phyloP scores from a whole-genome alignment of 2,113 vertebrate genomes.

The Colinus virginianus region DNA sequence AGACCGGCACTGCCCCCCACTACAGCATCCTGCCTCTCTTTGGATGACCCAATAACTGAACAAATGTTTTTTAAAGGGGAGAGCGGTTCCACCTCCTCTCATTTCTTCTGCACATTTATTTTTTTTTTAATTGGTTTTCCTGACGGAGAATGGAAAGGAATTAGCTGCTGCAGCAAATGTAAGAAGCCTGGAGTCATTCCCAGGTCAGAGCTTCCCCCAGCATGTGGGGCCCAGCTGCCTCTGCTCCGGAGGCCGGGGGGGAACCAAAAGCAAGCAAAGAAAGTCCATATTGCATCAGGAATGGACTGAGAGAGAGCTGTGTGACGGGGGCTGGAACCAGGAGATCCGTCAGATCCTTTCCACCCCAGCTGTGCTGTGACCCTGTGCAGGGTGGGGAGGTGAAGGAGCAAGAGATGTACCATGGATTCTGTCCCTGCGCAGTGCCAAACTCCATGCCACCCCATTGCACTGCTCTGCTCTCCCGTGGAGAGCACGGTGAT shows the following conservation, averaged over 20 bases:
- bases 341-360: not conserved
- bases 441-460: too few relatives aligned
- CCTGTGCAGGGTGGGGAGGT: not conserved
- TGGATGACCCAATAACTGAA: too few relatives aligned
- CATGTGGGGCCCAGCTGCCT: constrained; percentile 16
- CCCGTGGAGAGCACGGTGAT: too few relatives aligned
- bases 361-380: not conserved
- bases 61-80: accelerated
- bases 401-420: not conserved
- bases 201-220: not conserved
- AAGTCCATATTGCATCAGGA: not conserved
- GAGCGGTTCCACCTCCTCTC: not conserved
- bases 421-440: not conserved
- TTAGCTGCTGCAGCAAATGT: constrained; percentile 9
- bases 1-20: accelerated
- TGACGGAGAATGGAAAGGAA: constrained; percentile 11
- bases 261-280: constrained; percentile 8
- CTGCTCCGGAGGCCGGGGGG: not conserved
- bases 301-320: not conserved
- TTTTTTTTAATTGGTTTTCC: not conserved
- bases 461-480: not conserved
- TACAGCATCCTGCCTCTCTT: not conserved
- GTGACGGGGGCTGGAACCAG: too few relatives aligned
- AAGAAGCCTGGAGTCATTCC: constrained; percentile 41
- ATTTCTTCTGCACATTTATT: not conserved